These are phyloP conservation scores for Platalea minor DNA, from an alignment of 2,797 vertebrate genomes.

Conservation along the genomic window DNA sequence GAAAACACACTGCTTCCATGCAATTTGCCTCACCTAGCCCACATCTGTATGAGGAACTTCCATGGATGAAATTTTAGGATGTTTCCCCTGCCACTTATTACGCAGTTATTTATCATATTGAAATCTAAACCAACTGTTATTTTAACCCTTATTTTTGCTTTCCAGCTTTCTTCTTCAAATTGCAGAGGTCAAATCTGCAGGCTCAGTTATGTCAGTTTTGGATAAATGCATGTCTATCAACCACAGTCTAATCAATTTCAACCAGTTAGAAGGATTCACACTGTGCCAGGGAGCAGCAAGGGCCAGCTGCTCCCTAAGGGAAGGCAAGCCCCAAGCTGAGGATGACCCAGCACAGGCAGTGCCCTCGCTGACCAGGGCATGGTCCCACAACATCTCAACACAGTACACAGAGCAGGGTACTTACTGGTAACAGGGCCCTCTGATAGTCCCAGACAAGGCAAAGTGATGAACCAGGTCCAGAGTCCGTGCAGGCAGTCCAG, in stretches of 20 bases:
- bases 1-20: not conserved
- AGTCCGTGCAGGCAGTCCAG: not conserved
- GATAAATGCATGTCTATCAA: not conserved
- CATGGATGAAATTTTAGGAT: not conserved
- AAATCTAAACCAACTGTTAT: not conserved
- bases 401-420: not conserved
- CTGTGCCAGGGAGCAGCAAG: not conserved
- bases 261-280: not conserved
- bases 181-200: not conserved
- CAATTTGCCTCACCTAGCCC: not conserved
- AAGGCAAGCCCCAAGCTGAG: not conserved
- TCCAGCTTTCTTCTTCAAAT: not conserved
- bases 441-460: not conserved
- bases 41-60: not conserved
- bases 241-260: not conserved
- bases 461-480: not conserved
- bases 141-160: not conserved
- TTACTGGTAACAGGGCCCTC: not conserved
- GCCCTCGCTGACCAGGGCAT: not conserved
- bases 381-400: not conserved
- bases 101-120: not conserved
- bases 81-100: not conserved
- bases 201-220: not conserved
- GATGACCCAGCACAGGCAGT: accelerated
- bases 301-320: not conserved